Evolutionary conservation across 2,888 invertebrate species (phyloP).

Genomic region (Yponomeuta cagnagella): DNA sequence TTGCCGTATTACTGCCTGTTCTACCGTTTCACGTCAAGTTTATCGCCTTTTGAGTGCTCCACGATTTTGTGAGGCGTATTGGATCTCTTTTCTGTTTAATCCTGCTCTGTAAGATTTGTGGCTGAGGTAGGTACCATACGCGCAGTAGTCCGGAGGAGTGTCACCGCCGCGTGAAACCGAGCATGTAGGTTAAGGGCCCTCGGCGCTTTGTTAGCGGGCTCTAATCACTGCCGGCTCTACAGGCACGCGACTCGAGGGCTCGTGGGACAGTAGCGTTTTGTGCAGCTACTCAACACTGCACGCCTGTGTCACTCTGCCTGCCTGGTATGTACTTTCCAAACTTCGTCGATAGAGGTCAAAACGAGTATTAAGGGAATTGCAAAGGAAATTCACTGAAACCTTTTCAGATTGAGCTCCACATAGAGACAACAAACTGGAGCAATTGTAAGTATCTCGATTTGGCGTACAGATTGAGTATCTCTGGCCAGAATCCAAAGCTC

Average conservation of each 20-base stretch:
- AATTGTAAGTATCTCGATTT: slow-evolving; percentile 41
- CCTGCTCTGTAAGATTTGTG: slow-evolving; percentile 42
- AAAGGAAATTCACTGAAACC: slow-evolving; percentile 17
- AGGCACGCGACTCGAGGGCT: slow-evolving; percentile 61
- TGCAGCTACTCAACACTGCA: slow-evolving; percentile 52
- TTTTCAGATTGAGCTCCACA: background rate
- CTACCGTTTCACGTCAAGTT: slow-evolving; percentile 40
- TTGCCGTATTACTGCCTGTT: slow-evolving; percentile 38
- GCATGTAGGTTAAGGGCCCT: slow-evolving; percentile 73
- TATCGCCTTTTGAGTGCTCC: slow-evolving; percentile 1
- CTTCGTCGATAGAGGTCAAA: background rate
- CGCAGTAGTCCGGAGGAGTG: slow-evolving; percentile 54
- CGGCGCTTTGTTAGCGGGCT: slow-evolving; percentile 71
- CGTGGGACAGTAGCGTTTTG: slow-evolving; percentile 68
- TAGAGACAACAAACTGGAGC: slow-evolving; percentile 17
- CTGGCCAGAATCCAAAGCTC: slow-evolving; percentile 48
- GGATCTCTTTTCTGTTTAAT: slow-evolving; percentile 1
- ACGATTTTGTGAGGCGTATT: slow-evolving; percentile 12
- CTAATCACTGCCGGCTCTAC: slow-evolving; percentile 71
- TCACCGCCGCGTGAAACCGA: slow-evolving; percentile 62
- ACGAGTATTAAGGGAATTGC: background rate
- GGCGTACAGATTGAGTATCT: slow-evolving; percentile 30
- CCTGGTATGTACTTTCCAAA: slow-evolving; percentile 32
- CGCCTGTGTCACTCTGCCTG: slow-evolving; percentile 38
- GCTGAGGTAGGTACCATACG: slow-evolving; percentile 46